phyloP scores from a whole-genome alignment of 2,888 invertebrate genomes.

The Tiphia femorata region DNA sequence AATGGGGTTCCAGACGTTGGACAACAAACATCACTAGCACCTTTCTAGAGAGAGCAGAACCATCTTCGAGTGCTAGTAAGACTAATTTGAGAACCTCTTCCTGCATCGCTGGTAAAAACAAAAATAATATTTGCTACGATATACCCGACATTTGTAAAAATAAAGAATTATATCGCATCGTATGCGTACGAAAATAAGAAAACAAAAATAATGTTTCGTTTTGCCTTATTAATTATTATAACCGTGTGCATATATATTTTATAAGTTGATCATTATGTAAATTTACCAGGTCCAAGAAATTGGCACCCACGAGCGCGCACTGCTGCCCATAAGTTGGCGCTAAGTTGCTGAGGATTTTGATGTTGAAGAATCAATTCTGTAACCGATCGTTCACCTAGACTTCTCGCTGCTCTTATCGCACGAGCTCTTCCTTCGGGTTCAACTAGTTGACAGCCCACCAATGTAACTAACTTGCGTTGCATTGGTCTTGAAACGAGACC shows the following conservation, averaged over 20 bases:
- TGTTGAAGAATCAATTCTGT: constrained; percentile 94
- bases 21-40: constrained; percentile 99
- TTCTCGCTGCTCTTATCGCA: constrained; percentile 86
- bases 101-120: constrained; percentile 84
- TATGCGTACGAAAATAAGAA: neutral
- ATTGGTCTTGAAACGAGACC: constrained; percentile 86
- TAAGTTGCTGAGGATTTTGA: constrained; percentile 95
- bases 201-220: neutral
- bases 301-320: constrained; percentile 97
- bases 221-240: too few species aligned
- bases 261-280: neutral
- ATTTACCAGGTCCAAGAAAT: constrained; percentile 89
- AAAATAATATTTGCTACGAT: constrained; percentile 1
- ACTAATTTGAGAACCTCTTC: constrained; percentile 97
- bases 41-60: constrained; percentile 92
- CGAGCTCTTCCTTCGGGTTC: constrained; percentile 89
- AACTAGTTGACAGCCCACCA: constrained; percentile 92
- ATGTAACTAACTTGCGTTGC: constrained; percentile 93
- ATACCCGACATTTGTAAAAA: neutral
- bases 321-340: constrained; percentile 96
- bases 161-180: neutral
- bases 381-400: constrained; percentile 94
- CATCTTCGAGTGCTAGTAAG: constrained; percentile 93
- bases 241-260: neutral
- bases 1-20: constrained; percentile 94